phyloP scores from a whole-genome alignment of 2,113 vertebrate species.

The Phylloscopus trochiloides region DNA sequence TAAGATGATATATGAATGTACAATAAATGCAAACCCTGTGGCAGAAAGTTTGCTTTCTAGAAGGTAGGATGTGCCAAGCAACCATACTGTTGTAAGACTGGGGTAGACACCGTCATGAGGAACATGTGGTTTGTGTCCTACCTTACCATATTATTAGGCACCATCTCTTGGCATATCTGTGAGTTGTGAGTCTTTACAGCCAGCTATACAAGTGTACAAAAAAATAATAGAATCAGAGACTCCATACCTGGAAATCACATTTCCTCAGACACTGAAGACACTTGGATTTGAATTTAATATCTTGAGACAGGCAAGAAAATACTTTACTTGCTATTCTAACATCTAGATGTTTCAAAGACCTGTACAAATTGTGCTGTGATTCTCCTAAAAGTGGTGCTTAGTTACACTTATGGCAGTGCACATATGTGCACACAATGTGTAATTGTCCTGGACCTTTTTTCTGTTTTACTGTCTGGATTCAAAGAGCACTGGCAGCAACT shows the following conservation, averaged over 20 bases:
- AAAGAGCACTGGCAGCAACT: background rate
- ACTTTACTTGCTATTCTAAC: background rate
- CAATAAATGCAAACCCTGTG: background rate
- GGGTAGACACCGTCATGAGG: background rate
- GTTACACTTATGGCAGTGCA: background rate
- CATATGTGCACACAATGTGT: background rate
- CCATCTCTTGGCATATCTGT: background rate
- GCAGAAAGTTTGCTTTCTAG: background rate
- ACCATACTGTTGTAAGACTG: background rate
- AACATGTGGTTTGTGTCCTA: background rate
- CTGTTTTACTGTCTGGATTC: background rate
- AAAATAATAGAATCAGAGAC: background rate
- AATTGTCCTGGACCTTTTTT: background rate
- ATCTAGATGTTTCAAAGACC: background rate
- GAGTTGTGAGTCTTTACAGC: background rate
- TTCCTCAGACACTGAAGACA: background rate
- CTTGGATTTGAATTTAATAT: background rate
- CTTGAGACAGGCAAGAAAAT: background rate
- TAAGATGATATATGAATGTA: background rate
- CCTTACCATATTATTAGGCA: background rate
- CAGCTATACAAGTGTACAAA: background rate
- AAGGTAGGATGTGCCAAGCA: background rate
- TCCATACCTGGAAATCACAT: background rate
- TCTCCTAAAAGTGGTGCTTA: background rate
- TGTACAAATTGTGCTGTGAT: background rate